phyloP scores from a whole-genome alignment of 2,888 invertebrate genomes.

The Drosophila affinis region DNA sequence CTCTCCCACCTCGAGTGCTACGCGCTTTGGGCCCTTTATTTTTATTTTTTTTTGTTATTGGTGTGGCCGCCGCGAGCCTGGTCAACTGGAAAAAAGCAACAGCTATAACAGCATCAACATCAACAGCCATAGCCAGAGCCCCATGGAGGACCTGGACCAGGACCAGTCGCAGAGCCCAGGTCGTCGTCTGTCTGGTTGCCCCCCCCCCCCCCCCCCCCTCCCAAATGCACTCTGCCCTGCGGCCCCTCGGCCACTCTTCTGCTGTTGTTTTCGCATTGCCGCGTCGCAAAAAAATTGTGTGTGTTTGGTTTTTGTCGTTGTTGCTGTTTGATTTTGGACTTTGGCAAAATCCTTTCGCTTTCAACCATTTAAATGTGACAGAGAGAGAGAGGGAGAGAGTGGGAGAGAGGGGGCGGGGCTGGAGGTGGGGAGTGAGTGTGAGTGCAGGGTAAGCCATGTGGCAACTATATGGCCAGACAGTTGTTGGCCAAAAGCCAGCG shows the following conservation, averaged over 20 bases:
- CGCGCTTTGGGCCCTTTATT: slow-evolving; percentile 48
- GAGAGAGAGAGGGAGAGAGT: slow-evolving; percentile 44
- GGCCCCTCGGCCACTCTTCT: slow-evolving; percentile 1
- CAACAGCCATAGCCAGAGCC: background rate
- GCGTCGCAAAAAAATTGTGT: slow-evolving; percentile 54
- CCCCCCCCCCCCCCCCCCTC: slow-evolving; percentile 1
- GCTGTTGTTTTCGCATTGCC: slow-evolving; percentile 56
- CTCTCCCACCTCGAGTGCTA: slow-evolving; percentile 16
- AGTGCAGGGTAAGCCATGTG: slow-evolving; percentile 42
- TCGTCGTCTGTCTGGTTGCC: slow-evolving; percentile 56
- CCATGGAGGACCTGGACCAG: no score
- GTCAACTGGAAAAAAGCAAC: slow-evolving; percentile 77
- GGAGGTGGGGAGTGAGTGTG: background rate
- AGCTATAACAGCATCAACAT: slow-evolving; percentile 31
- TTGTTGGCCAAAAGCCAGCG: slow-evolving; percentile 58
- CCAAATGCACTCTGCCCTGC: background rate
- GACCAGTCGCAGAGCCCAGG: slow-evolving; percentile 23
- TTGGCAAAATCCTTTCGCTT: slow-evolving; percentile 83
- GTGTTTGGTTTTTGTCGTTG: slow-evolving; percentile 31
- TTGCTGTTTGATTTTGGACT: slow-evolving; percentile 76
- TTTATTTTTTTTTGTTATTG: slow-evolving; percentile 13
- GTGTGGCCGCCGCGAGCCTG: slow-evolving; percentile 51
- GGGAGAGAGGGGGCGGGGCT: background rate
- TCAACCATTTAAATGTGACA: slow-evolving; percentile 82
- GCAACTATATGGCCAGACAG: slow-evolving; percentile 57